A percentile compares a stretch with the other conserved stretches of the same genome.
Conservation (phyloP, 2,888 invertebrate genomes). For the Bombyx huttoni region DNA sequence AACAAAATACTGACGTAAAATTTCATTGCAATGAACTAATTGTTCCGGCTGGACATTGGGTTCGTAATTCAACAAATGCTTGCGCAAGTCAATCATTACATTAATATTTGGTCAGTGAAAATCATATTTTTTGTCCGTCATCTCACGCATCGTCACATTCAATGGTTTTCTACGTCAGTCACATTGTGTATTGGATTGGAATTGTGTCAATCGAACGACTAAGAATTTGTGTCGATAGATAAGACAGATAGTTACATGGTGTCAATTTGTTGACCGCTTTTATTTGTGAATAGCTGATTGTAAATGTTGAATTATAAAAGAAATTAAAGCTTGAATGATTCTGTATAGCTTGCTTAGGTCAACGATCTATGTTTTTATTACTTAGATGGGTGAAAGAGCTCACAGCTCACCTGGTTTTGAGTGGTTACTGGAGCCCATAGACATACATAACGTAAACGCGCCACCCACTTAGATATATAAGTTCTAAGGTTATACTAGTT, state of each 20-base stretch:
- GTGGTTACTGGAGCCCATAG: too few relatives aligned
- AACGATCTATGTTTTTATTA: background rate
- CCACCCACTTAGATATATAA: too few relatives aligned
- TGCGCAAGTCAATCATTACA: background rate
- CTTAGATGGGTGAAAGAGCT: too few relatives aligned
- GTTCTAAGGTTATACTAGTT: too few relatives aligned
- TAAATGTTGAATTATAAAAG: background rate
- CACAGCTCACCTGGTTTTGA: too few relatives aligned
- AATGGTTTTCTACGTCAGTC: constrained; percentile 10
- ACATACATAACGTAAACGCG: too few relatives aligned
- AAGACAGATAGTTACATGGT: background rate
- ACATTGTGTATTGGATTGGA: constrained; percentile 11
- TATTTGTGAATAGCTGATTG: background rate
- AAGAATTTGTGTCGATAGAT: constrained; percentile 10
- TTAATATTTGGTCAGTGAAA: background rate
- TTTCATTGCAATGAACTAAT: too few relatives aligned
- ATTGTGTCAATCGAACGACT: constrained; percentile 10
- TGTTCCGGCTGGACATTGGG: too few relatives aligned
- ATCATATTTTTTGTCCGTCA: background rate
- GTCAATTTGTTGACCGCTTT: background rate
- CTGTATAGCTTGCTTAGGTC: constrained; percentile 1
- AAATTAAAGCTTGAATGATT: too few relatives aligned
- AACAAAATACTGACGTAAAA: too few relatives aligned
- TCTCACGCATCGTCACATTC: constrained; percentile 2
- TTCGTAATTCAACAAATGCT: background rate